Evolutionary conservation across 2,797 vertebrate genomes (phyloP).

Genomic region (Gallinago solitaria): DNA sequence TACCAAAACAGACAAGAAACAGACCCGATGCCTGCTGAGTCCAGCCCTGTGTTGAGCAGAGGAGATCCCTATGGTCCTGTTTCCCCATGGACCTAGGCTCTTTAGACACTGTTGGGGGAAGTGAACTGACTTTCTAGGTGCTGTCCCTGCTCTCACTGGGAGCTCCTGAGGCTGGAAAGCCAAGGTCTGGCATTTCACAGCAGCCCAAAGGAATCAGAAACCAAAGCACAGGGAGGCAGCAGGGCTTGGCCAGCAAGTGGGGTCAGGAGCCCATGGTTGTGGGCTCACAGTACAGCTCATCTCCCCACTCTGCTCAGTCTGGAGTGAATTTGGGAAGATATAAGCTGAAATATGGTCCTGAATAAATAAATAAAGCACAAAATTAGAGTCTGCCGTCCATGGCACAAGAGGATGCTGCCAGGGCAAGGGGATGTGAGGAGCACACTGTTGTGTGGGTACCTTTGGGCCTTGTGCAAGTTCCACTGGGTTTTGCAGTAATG

Average conservation of each 20-base stretch:
- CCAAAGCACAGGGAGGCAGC: not conserved
- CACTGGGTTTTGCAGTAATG: not conserved
- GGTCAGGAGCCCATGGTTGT: not conserved
- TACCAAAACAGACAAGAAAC: not conserved
- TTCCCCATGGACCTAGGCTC: not conserved
- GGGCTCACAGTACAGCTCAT: not conserved
- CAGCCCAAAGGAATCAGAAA: not conserved
- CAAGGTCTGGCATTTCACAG: not conserved
- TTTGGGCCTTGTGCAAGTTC: not conserved
- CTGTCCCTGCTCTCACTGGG: fast-evolving
- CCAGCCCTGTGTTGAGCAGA: fast-evolving
- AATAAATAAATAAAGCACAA: not conserved
- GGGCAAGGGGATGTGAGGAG: not conserved
- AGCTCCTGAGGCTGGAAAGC: not conserved
- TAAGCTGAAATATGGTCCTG: not conserved
- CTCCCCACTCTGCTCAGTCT: not conserved
- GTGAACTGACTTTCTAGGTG: not conserved
- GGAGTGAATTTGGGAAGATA: not conserved
- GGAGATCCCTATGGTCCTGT: not conserved
- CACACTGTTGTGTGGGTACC: not conserved
- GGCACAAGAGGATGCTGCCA: not conserved
- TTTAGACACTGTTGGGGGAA: not conserved
- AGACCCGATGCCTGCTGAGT: not conserved
- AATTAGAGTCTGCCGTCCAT: not conserved
- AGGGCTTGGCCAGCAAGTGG: not conserved